Evolutionary conservation across 2,797 vertebrate genomes (phyloP).

Genomic region (Sebastes iracundus): DNA sequence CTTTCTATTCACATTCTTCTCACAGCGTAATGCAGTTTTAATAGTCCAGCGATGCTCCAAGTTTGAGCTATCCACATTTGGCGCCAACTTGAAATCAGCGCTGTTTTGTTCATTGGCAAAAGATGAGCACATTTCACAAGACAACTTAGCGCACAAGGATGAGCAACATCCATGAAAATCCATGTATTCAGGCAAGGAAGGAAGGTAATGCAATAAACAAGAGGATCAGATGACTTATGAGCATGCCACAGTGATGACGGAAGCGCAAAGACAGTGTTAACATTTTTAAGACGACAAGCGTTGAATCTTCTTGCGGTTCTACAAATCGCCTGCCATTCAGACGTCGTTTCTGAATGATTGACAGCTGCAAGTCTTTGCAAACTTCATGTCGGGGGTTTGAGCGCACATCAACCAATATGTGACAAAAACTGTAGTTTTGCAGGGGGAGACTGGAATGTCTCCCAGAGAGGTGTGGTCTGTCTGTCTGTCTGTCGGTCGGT

Average conservation of each 20-base stretch:
- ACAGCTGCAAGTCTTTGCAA: conserved; percentile 39
- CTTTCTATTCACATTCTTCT: background rate
- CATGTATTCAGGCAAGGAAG: conserved; percentile 4
- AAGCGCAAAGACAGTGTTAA: conserved; percentile 1
- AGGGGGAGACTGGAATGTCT: conserved; percentile 63
- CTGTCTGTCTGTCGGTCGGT: conserved; percentile 42
- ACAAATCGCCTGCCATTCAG: conserved; percentile 19
- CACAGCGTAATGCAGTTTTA: background rate
- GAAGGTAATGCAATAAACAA: conserved; percentile 25
- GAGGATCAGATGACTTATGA: conserved; percentile 36
- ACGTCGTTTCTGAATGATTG: conserved; percentile 12
- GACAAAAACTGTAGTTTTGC: conserved; percentile 46
- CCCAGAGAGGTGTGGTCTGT: conserved; percentile 53
- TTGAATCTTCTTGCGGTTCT: conserved; percentile 8
- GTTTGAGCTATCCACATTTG: background rate
- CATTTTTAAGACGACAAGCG: background rate
- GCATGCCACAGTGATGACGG: conserved; percentile 31
- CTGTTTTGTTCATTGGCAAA: conserved; percentile 2
- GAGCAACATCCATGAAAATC: background rate
- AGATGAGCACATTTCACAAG: conserved; percentile 12
- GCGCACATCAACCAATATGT: conserved; percentile 24
- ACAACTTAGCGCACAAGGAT: background rate
- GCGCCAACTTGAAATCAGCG: background rate
- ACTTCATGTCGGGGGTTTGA: conserved; percentile 29
- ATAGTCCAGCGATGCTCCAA: background rate